Evolutionary conservation across 2,113 vertebrate species (phyloP).

Genomic region (Grus americana): DNA sequence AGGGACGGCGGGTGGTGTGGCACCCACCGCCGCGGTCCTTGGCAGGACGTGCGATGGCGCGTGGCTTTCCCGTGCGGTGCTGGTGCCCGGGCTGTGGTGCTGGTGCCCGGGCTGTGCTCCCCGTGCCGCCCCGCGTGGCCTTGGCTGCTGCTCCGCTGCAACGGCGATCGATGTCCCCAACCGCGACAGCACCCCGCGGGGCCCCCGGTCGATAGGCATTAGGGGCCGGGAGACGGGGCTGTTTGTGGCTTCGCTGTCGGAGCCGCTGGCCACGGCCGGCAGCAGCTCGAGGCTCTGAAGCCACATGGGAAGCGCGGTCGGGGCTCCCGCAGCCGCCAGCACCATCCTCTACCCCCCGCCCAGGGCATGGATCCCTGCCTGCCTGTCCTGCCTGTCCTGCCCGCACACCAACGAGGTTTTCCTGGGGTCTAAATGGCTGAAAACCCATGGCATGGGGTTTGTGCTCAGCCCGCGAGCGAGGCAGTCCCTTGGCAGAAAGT

Average conservation of each 20-base stretch:
- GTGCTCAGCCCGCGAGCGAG: background rate
- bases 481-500: background rate
- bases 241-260: background rate
- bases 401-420: background rate
- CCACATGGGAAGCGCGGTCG: background rate
- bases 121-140: accelerated
- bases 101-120: background rate
- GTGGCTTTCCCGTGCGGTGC: accelerated
- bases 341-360: background rate
- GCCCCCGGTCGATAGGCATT: background rate
- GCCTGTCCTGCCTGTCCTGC: background rate
- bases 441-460: background rate
- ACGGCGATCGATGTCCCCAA: background rate
- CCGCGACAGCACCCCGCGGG: background rate
- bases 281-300: background rate
- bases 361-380: background rate
- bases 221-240: background rate
- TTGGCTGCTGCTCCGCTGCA: background rate
- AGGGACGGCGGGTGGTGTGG: background rate
- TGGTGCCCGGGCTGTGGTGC: background rate
- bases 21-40: accelerated
- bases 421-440: background rate
- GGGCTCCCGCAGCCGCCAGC: background rate
- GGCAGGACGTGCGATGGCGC: accelerated
- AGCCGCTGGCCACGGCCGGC: background rate